Conservation (phyloP, 2,113 vertebrate genomes). For the Hiodon alosoides region DNA sequence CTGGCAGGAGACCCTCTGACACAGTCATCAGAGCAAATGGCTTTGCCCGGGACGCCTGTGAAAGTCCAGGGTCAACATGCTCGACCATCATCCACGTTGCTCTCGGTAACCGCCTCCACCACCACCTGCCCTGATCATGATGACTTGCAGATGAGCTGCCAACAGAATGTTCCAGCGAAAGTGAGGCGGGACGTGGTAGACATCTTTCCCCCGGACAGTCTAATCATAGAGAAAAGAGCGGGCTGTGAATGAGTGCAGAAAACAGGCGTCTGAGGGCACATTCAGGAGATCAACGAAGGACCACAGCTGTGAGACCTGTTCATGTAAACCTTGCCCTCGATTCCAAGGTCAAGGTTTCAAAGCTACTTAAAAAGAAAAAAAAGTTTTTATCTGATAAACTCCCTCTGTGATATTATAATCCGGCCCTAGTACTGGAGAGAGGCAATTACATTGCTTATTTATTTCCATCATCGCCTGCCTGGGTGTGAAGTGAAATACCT, state of each 20-base stretch:
- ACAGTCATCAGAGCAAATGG: no score
- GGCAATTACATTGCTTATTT: neutral
- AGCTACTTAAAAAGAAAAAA: neutral
- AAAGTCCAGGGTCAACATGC: no score
- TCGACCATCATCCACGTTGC: no score
- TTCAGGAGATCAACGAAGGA: conserved; percentile 1
- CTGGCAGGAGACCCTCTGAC: no score
- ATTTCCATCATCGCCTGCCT: neutral
- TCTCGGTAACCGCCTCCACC: no score
- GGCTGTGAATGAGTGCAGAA: conserved; percentile 4
- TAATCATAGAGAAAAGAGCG: conserved; percentile 1
- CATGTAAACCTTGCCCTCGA: neutral
- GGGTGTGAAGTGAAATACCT: neutral
- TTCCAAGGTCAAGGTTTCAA: neutral
- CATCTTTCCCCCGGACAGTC: conserved; percentile 19
- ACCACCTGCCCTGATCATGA: no score
- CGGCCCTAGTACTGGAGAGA: neutral
- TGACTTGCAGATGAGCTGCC: no score
- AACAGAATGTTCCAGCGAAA: no score
- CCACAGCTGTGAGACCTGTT: neutral
- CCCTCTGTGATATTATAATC: neutral
- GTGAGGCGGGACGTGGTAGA: no score
- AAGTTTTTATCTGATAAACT: conserved; percentile 18
- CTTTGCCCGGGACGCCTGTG: no score
- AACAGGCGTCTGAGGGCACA: neutral